A percentile compares a stretch with the other conserved stretches of the same genome.
phyloP scores from a whole-genome alignment of 2,113 vertebrate species.

The Oncorhynchus nerka region DNA sequence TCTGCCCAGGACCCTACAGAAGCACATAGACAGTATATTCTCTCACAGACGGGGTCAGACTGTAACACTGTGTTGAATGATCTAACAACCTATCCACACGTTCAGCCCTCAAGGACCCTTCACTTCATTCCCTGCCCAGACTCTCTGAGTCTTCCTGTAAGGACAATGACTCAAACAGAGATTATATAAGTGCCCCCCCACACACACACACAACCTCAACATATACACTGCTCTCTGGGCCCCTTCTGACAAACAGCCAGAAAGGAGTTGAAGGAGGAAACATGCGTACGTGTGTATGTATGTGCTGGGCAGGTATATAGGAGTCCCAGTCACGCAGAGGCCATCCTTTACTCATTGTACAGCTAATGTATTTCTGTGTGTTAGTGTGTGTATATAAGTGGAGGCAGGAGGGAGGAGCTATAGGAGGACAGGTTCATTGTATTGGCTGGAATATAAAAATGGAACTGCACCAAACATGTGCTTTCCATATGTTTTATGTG shows the following conservation, averaged over 20 bases:
- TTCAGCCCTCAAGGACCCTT: background rate
- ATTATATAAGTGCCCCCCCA: background rate
- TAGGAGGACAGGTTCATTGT: no score
- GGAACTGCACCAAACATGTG: no score
- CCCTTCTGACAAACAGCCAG: background rate
- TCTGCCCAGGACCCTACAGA: background rate
- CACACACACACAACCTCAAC: no score
- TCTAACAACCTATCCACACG: background rate
- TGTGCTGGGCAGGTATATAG: background rate
- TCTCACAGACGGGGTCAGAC: background rate
- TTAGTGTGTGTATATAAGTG: no score
- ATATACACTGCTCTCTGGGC: no score
- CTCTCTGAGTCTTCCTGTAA: background rate
- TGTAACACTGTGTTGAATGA: background rate
- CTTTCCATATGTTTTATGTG: no score
- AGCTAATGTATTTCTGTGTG: no score
- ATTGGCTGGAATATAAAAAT: no score
- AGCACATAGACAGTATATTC: background rate
- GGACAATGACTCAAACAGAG: no score
- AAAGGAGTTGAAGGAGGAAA: background rate
- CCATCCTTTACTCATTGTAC: background rate
- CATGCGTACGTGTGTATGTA: constrained; percentile 1
- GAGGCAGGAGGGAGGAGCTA: no score
- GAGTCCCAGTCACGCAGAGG: background rate
- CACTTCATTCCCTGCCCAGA: background rate